phyloP scores from a whole-genome alignment of 2,888 invertebrate genomes.

The Callimorpha dominula region DNA sequence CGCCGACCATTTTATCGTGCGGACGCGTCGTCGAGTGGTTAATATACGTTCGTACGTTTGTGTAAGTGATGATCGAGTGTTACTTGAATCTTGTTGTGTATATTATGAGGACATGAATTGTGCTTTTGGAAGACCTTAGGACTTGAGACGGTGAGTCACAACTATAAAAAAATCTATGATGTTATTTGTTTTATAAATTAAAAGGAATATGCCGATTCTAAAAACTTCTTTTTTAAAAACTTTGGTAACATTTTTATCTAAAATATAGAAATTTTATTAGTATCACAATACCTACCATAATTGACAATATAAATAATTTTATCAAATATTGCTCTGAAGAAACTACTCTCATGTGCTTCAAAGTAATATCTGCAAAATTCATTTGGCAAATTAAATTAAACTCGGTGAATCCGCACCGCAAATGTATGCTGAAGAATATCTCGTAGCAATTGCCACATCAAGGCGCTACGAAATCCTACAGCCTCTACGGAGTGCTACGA shows the following conservation, averaged over 20 bases:
- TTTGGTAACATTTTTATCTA: background rate
- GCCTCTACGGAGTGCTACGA: conserved; percentile 46
- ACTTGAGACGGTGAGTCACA: conserved; percentile 39
- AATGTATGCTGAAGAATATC: conserved; percentile 52
- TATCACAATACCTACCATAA: background rate
- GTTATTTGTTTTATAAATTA: conserved; percentile 1
- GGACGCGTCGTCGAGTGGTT: conserved; percentile 45
- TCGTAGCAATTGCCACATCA: conserved; percentile 43
- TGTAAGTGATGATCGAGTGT: conserved; percentile 66
- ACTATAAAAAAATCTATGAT: background rate
- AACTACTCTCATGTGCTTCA: background rate
- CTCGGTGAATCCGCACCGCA: conserved; percentile 37
- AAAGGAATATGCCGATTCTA: background rate
- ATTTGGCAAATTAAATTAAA: conserved; percentile 44
- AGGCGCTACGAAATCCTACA: conserved; percentile 46
- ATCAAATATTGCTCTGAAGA: too few relatives aligned
- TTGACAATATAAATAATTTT: background rate
- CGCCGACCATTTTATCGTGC: conserved; percentile 54
- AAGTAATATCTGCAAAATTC: conserved; percentile 31
- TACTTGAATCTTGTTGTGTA: conserved; percentile 55
- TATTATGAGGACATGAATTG: conserved; percentile 57
- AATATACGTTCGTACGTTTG: conserved; percentile 54
- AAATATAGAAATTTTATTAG: background rate
- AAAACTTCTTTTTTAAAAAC: background rate
- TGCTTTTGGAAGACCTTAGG: conserved; percentile 40